phyloP scores from a whole-genome alignment of 2,888 invertebrate species.

The Meganola albula region DNA sequence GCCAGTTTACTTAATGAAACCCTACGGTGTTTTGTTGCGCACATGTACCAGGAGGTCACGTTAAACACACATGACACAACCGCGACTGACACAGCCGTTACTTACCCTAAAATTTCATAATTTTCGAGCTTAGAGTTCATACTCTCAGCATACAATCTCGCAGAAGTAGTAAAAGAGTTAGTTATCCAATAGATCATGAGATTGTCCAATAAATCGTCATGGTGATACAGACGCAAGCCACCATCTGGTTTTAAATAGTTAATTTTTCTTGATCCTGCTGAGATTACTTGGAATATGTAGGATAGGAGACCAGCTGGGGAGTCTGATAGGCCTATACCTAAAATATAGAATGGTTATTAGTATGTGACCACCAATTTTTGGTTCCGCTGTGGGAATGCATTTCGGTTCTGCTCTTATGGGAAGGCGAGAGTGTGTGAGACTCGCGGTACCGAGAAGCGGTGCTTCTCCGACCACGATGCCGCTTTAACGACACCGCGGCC shows the following conservation, averaged over 20 bases:
- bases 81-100: too few relatives aligned
- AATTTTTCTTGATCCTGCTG: conserved; percentile 79
- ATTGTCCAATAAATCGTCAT: conserved; percentile 82
- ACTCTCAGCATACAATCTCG: conserved; percentile 79
- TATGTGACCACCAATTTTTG: too few relatives aligned
- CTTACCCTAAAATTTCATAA: conserved; percentile 44
- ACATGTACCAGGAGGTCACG: too few relatives aligned
- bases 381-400: too few relatives aligned
- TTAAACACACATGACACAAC: too few relatives aligned
- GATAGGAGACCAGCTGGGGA: conserved; percentile 87
- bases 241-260: conserved; percentile 65
- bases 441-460: too few relatives aligned
- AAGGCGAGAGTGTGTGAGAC: too few relatives aligned
- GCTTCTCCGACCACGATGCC: too few relatives aligned
- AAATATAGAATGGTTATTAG: conserved; percentile 3
- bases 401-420: too few relatives aligned
- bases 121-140: conserved; percentile 31
- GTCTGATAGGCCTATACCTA: conserved; percentile 81
- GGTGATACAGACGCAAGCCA: conserved; percentile 74
- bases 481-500: too few relatives aligned
- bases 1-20: too few relatives aligned
- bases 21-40: too few relatives aligned
- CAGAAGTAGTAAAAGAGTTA: conserved; percentile 81
- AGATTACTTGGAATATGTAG: conserved; percentile 87
- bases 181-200: conserved; percentile 83